Evolutionary conservation across 1,140 invertebrate genomes (phyloP), one percentile per base, ranked within the genome.

Genomic region (Neodiprion fabricii): DNA sequence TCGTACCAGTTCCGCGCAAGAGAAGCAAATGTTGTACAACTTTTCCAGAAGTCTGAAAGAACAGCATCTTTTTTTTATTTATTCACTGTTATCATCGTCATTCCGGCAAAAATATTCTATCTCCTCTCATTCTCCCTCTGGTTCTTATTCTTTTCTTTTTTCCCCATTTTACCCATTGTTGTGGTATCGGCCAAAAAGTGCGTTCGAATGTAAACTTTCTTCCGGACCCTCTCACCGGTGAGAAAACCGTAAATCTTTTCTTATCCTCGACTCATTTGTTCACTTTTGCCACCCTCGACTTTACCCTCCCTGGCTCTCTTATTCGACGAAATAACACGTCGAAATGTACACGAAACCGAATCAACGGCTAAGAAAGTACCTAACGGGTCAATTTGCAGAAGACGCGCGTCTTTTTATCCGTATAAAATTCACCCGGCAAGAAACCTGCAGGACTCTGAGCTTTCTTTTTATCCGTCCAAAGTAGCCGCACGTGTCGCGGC

Each of bases 301-400:
- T 80, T 78, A 77, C 78, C 70, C 77, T 76, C 72, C 77, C 28
- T 81, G 77, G 79, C 81, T 81, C 81, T 81, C 78, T 82, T 83
- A 76, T 61, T 61, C 75, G 53, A 75, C 70, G 71, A 78, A 80
- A 80, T 83, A 81, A 78, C 72, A 78, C 71, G 78, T 81, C 49
- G 40, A 72, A 17, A 61, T n/a, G 17, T 14, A 28, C 28, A 48
- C 17, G 53, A 17, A 61, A 40, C 53, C 53, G 53, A 9, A 17
- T 17, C 11, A 14, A 61, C 5, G 1, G 28, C 5, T 40, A 40
- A 40, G 28, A 1, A 40, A 40, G 28, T 40, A 40, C 28, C 2
- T 40, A 61, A 61, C 11, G 53, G 5, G 53, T 61, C 53, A 61
- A 61, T 61, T 61, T 61, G 7, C 14, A 47, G 11, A 5, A 14